A percentile compares a stretch with the other conserved stretches of the same genome.
Evolutionary conservation across 2,888 invertebrate species (phyloP).

Genomic region (Zootermopsis nevadensis): DNA sequence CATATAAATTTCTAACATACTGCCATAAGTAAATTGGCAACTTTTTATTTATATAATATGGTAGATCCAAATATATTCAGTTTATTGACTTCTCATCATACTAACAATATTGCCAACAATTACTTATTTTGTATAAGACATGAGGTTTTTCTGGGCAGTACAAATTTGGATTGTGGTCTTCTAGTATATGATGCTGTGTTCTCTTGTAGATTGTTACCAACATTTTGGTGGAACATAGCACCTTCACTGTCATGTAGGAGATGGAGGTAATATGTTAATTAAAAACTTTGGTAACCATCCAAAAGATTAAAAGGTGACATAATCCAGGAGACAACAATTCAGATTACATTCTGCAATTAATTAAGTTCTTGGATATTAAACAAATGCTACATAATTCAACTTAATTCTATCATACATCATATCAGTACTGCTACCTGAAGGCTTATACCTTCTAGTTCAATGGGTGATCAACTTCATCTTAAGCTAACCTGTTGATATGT

Average conservation of each 20-base stretch:
- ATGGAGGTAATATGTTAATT: too few relatives aligned
- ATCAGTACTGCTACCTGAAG: not conserved
- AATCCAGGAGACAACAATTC: too few relatives aligned
- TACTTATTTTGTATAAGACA: too few relatives aligned
- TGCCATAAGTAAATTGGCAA: not conserved
- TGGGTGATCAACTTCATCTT: not conserved
- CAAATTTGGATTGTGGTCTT: too few relatives aligned
- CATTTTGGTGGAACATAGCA: too few relatives aligned
- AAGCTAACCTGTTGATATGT: conserved; percentile 19
- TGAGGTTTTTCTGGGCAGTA: too few relatives aligned
- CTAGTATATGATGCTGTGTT: too few relatives aligned
- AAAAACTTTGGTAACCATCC: too few relatives aligned
- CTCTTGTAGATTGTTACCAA: too few relatives aligned
- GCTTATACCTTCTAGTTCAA: not conserved
- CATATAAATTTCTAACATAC: not conserved
- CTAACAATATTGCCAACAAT: conserved; percentile 10
- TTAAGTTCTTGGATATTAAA: not conserved
- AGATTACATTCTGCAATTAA: not conserved
- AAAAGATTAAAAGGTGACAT: too few relatives aligned
- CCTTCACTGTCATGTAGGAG: too few relatives aligned
- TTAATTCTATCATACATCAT: not conserved
- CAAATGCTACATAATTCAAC: not conserved
- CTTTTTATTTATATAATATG: not conserved
- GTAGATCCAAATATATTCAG: not conserved
- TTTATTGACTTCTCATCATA: not conserved